A percentile compares a stretch with the other conserved stretches of the same genome.
Conservation (phyloP, 2,888 invertebrate genomes). For the Acrocera orbiculus region DNA sequence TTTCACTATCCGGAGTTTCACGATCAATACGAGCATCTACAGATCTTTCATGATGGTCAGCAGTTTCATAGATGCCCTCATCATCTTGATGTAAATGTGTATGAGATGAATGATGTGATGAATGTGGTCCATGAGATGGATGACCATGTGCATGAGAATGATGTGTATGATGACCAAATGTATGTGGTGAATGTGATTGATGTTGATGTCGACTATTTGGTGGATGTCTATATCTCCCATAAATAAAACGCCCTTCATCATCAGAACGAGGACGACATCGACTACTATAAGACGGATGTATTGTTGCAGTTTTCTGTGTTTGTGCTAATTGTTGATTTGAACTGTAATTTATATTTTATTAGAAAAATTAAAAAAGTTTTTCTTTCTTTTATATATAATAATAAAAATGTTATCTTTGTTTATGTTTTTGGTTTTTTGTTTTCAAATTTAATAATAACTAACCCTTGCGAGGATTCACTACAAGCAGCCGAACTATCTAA, state of each 20-base stretch:
- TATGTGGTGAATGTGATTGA: conserved; percentile 36
- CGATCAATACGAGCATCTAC: conserved; percentile 50
- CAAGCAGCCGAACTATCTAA: conserved; percentile 55
- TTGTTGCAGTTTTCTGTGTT: conserved; percentile 34
- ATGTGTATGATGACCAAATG: conserved; percentile 34
- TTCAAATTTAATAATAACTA: conserved; percentile 21
- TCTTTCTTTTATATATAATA: no score
- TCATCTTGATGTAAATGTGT: conserved; percentile 50
- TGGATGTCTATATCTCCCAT: conserved; percentile 45
- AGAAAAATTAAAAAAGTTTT: no score
- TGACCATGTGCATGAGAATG: conserved; percentile 33
- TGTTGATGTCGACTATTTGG: conserved; percentile 32
- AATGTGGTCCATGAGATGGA: conserved; percentile 32
- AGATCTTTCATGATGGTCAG: conserved; percentile 53
- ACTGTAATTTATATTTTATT: no score
- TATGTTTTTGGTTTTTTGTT: neutral
- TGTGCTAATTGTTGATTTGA: conserved; percentile 34
- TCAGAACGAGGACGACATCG: conserved; percentile 42
- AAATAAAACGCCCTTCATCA: conserved; percentile 57
- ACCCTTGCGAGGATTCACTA: conserved; percentile 59
- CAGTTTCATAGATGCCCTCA: conserved; percentile 76
- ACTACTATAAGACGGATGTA: conserved; percentile 36
- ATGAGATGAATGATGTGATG: conserved; percentile 37
- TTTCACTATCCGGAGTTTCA: conserved; percentile 76
- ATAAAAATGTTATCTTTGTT: neutral